These are phyloP conservation scores for Catagonus wagneri DNA, from an alignment of 2,113 vertebrate species.

Conservation along the genomic window DNA sequence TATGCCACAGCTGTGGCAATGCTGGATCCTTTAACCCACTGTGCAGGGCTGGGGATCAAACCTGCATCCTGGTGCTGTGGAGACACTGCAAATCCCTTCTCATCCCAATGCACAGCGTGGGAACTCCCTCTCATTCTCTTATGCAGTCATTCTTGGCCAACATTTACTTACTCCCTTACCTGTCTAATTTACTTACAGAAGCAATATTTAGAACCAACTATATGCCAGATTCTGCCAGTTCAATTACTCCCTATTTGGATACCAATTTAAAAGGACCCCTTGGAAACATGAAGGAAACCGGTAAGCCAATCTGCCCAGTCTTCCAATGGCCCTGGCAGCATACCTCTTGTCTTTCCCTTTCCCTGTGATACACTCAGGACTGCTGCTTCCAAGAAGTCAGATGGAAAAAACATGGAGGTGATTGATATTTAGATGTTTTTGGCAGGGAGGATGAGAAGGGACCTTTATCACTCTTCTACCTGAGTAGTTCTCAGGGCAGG, in stretches of 20 bases:
- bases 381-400: background rate
- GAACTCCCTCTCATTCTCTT: background rate
- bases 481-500: background rate
- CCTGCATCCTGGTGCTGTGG: too few relatives aligned
- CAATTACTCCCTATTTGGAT: background rate
- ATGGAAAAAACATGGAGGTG: background rate
- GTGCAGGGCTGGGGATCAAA: too few relatives aligned
- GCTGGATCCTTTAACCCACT: too few relatives aligned
- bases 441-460: background rate
- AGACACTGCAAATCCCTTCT: too few relatives aligned
- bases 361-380: background rate
- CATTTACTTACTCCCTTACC: background rate
- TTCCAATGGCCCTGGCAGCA: background rate
- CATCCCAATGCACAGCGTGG: too few relatives aligned
- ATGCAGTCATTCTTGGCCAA: background rate
- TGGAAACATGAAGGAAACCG: background rate
- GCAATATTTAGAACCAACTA: background rate
- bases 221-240: background rate
- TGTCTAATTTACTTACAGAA: slow-evolving; percentile 32
- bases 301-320: background rate
- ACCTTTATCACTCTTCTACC: background rate
- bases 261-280: background rate
- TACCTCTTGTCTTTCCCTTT: background rate
- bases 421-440: slow-evolving; percentile 13
- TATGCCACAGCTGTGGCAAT: too few relatives aligned